These are phyloP conservation scores for Cephus sareptanus DNA, from an alignment of 2,888 invertebrate species.

Conservation along the genomic window DNA sequence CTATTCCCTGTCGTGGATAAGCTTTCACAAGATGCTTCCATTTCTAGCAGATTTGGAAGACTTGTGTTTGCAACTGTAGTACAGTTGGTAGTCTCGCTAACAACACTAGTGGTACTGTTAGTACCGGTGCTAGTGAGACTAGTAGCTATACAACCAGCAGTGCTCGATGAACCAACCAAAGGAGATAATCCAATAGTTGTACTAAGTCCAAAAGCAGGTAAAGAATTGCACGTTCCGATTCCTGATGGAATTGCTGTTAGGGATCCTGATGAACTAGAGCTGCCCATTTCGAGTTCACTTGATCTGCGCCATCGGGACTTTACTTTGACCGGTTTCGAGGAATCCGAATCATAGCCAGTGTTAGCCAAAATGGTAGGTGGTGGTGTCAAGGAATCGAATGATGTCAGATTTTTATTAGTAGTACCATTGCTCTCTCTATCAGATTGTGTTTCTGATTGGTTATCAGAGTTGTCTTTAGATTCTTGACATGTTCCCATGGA, in stretches of 20 bases:
- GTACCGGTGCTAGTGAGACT: not conserved
- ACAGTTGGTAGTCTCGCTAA: not conserved
- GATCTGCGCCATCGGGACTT: conserved; percentile 83
- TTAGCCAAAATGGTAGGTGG: conserved; percentile 39
- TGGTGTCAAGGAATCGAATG: conserved; percentile 47
- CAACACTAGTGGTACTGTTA: not conserved
- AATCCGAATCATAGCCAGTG: conserved; percentile 59
- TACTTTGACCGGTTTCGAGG: conserved; percentile 78
- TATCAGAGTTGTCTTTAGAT: conserved; percentile 48
- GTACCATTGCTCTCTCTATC: conserved; percentile 53
- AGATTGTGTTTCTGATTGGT: conserved; percentile 52
- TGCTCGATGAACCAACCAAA: not conserved
- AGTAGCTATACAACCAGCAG: not conserved
- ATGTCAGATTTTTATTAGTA: conserved; percentile 36
- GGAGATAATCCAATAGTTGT: not conserved
- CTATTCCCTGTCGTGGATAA: not conserved
- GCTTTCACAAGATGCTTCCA: not conserved
- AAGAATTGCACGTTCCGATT: not conserved
- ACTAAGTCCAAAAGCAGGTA: not conserved
- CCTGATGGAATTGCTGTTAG: not conserved
- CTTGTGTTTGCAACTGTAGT: not conserved
- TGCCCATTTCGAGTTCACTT: conserved; percentile 78
- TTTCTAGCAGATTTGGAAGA: not conserved
- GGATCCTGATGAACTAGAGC: conserved; percentile 33
- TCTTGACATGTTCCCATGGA: conserved; percentile 38